phyloP scores from a whole-genome alignment of 2,888 invertebrate species.

The Malthinus seriepunctatus region DNA sequence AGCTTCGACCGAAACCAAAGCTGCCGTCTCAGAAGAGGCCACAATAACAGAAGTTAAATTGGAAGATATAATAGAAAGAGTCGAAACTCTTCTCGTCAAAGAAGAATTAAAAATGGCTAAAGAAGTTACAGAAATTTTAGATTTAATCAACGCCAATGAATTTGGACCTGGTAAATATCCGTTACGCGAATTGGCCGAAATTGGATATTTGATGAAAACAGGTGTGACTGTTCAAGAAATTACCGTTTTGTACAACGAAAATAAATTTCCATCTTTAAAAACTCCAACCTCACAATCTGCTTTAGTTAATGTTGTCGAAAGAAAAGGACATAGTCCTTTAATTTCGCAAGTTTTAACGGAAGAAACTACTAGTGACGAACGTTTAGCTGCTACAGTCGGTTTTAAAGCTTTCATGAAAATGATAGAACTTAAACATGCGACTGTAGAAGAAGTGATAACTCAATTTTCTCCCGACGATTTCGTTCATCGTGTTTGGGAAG shows the following conservation, averaged over 20 bases:
- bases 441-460: constrained; percentile 82
- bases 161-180: constrained; percentile 82
- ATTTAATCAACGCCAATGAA: constrained; percentile 74
- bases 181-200: constrained; percentile 79
- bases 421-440: constrained; percentile 78
- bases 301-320: constrained; percentile 80
- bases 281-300: constrained; percentile 85
- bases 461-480: constrained; percentile 85
- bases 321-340: constrained; percentile 79
- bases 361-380: constrained; percentile 77
- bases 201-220: constrained; percentile 75
- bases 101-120: constrained; percentile 67
- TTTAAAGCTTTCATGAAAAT: constrained; percentile 85
- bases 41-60: constrained; percentile 57
- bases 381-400: constrained; percentile 78
- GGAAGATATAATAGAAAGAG: constrained; percentile 60
- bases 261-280: constrained; percentile 77
- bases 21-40: constrained; percentile 49
- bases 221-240: constrained; percentile 78
- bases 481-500: constrained; percentile 79
- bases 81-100: constrained; percentile 59
- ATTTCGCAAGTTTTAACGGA: constrained; percentile 82
- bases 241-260: constrained; percentile 75
- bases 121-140: constrained; percentile 76
- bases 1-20: constrained; percentile 42